A percentile compares a stretch with the other conserved stretches of the same genome.
Conservation (phyloP, 2,113 vertebrate species). For the Hemichromis elongatus region DNA sequence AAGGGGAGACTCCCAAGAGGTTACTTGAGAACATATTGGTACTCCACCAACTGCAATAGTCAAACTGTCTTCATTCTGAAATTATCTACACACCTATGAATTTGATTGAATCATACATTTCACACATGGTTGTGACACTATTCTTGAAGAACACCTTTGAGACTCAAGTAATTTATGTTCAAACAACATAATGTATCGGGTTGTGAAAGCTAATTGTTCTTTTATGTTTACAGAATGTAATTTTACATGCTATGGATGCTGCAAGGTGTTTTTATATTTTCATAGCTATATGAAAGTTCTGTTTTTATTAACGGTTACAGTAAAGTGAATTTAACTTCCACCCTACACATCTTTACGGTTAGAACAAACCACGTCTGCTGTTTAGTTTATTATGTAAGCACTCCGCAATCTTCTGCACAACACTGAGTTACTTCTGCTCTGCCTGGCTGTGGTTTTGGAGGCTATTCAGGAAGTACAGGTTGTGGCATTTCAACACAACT, state of each 20-base stretch:
- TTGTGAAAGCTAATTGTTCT: neutral
- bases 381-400: neutral
- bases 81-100: neutral
- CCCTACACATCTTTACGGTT: neutral
- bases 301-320: neutral
- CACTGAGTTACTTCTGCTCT: neutral
- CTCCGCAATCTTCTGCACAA: accelerated
- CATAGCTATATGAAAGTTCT: neutral
- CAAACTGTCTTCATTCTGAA: neutral
- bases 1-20: neutral
- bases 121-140: neutral
- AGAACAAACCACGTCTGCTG: neutral
- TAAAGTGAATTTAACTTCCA: neutral
- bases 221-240: neutral
- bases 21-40: neutral
- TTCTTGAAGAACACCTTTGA: neutral
- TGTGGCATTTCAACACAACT: neutral
- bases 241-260: neutral
- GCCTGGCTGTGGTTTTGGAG: neutral
- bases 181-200: neutral
- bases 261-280: neutral
- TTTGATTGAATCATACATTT: accelerated
- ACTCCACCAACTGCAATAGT: neutral
- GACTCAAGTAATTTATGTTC: neutral
- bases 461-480: neutral